Evolutionary conservation across 2,797 vertebrate genomes (phyloP).

Genomic region (Chelon labrosus): DNA sequence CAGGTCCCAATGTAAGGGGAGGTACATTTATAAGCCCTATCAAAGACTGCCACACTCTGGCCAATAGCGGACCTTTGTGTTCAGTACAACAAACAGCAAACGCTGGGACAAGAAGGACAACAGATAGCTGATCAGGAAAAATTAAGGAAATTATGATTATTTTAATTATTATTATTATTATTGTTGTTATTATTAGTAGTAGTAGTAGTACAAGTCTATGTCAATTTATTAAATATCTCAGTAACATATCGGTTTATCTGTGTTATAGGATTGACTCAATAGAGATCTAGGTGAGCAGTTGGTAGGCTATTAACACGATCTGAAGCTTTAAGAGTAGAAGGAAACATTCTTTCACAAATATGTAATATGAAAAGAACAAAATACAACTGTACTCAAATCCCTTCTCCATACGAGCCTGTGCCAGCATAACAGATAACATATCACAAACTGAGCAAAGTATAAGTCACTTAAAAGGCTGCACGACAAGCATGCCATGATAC

Average conservation of each 20-base stretch:
- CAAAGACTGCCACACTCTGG: conserved; percentile 65
- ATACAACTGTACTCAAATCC: no score
- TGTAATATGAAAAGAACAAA: no score
- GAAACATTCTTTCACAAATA: no score
- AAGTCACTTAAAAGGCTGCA: not conserved
- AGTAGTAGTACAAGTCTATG: not conserved
- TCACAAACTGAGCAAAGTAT: no score
- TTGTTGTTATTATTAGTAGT: not conserved
- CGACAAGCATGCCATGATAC: no score
- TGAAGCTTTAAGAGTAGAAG: no score
- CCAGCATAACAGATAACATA: not conserved
- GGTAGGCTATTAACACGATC: no score
- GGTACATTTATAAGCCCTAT: conserved; percentile 58
- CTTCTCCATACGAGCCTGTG: not conserved
- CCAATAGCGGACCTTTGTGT: conserved; percentile 60
- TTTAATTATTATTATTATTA: not conserved
- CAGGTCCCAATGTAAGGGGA: conserved; percentile 33
- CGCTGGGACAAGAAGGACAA: fast-evolving
- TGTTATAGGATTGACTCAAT: not conserved
- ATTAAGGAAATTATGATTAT: not conserved
- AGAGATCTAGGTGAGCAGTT: no score
- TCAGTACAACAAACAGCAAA: conserved; percentile 34
- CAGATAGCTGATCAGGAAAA: fast-evolving
- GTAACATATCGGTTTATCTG: not conserved
- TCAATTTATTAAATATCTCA: no score